Percentiles rank a stretch among this genome's conserved stretches.
Evolutionary conservation across 2,113 vertebrate species (phyloP).

Genomic region (Gymnarchus niloticus): DNA sequence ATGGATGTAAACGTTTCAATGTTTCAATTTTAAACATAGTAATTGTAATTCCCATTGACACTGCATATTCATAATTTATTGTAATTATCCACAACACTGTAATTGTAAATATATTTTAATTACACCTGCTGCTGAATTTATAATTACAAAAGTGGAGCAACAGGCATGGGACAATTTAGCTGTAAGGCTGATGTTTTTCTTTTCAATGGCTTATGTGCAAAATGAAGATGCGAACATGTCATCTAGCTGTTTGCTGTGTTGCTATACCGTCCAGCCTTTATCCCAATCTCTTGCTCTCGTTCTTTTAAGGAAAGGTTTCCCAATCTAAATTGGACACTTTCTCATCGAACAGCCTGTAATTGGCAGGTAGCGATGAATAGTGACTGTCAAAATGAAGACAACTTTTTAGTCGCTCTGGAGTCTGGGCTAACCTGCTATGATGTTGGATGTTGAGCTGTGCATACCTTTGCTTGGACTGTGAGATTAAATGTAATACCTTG

Average conservation of each 20-base stretch:
- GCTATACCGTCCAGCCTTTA: background rate
- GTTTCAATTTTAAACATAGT: background rate
- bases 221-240: background rate
- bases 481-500: constrained; percentile 44
- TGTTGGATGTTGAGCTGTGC: background rate
- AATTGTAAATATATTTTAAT: background rate
- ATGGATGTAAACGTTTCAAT: background rate
- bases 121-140: background rate
- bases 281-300: background rate
- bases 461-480: constrained; percentile 8
- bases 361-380: background rate
- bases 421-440: background rate
- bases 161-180: background rate
- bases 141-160: background rate
- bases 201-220: background rate
- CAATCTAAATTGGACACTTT: too few species aligned
- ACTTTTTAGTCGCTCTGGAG: constrained; percentile 21
- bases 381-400: constrained; percentile 21
- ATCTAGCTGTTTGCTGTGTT: background rate
- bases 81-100: background rate
- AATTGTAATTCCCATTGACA: background rate
- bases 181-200: background rate
- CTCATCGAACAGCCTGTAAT: background rate
- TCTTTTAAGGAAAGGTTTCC: background rate
- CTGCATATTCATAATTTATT: background rate